Conservation (phyloP, 2,888 invertebrate genomes). For the Dromius quadrimaculatus region DNA sequence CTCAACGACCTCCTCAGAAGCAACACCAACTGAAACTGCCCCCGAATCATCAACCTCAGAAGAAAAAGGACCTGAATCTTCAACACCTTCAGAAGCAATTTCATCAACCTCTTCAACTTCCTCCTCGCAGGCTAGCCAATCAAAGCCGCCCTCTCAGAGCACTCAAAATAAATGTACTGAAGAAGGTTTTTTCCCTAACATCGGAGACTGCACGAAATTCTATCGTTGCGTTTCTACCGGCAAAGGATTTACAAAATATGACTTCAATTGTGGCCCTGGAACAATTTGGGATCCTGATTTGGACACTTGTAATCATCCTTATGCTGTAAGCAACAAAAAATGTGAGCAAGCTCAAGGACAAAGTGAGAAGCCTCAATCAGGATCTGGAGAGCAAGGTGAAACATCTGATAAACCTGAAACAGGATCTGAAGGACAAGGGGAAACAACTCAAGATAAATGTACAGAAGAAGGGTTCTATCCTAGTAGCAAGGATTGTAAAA, state of each 20-base stretch:
- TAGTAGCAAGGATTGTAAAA: conserved; percentile 61
- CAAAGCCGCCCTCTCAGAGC: too few species aligned
- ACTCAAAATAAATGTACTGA: conserved; percentile 6
- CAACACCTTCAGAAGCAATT: neutral
- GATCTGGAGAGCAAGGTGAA: conserved; percentile 48
- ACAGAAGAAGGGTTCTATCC: conserved; percentile 60
- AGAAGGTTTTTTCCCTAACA: conserved; percentile 61
- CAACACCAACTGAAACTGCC: neutral
- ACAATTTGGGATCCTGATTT: conserved; percentile 76
- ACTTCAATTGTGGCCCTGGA: conserved; percentile 73
- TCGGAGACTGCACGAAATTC: conserved; percentile 61
- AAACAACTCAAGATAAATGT: conserved; percentile 56
- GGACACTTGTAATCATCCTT: conserved; percentile 73
- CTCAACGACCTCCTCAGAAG: neutral
- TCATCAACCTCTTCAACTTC: neutral
- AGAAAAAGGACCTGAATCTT: too few species aligned
- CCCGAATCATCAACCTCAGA: neutral
- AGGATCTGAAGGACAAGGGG: conserved; percentile 8
- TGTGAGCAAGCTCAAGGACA: conserved; percentile 57
- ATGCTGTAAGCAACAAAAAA: conserved; percentile 64
- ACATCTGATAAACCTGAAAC: conserved; percentile 50
- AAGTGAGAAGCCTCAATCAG: conserved; percentile 48
- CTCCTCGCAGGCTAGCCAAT: neutral
- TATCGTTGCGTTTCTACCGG: conserved; percentile 74
- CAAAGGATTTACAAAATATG: conserved; percentile 72